Evolutionary conservation across 2,888 invertebrate species (phyloP).

Genomic region (Drosophila conformis): DNA sequence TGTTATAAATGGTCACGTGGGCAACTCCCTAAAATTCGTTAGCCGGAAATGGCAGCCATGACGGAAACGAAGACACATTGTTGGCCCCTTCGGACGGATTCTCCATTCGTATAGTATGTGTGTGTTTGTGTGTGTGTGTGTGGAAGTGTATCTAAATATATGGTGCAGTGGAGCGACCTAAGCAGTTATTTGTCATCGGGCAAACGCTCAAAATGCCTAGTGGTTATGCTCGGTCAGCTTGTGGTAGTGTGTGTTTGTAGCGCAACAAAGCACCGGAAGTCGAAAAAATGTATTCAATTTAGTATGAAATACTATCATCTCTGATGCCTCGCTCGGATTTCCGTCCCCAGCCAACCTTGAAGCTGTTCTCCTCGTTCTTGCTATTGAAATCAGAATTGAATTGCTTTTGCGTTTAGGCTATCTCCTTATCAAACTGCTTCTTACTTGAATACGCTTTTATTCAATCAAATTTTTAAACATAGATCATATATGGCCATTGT

Average conservation of each 20-base stretch:
- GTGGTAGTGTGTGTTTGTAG: slow-evolving; percentile 26
- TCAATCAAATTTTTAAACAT: not conserved
- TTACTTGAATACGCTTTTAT: not conserved
- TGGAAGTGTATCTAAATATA: slow-evolving; percentile 16
- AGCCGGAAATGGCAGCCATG: slow-evolving; percentile 74
- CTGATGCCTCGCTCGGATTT: slow-evolving; percentile 3
- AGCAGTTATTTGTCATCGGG: slow-evolving; percentile 70
- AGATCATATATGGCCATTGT: not conserved
- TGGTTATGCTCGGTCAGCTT: slow-evolving; percentile 37
- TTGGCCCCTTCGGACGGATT: slow-evolving; percentile 48
- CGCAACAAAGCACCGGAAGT: slow-evolving; percentile 64
- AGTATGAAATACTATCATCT: slow-evolving; percentile 30
- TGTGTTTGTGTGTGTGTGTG: slow-evolving; percentile 14
- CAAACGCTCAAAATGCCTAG: slow-evolving; percentile 58
- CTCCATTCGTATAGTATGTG: slow-evolving; percentile 14
- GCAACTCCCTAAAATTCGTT: slow-evolving; percentile 65
- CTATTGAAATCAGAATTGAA: not conserved
- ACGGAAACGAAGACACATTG: slow-evolving; percentile 79
- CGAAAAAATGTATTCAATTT: slow-evolving; percentile 72
- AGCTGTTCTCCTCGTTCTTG: not conserved
- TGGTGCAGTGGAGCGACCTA: slow-evolving; percentile 37
- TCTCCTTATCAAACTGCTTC: not conserved
- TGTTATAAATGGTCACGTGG: slow-evolving; percentile 44
- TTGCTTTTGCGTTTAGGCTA: not conserved
- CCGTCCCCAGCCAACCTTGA: not conserved